A percentile compares a stretch with the other conserved stretches of the same genome.
Conservation (phyloP, 2,888 invertebrate species). For the Allophyes oxyacanthae region DNA sequence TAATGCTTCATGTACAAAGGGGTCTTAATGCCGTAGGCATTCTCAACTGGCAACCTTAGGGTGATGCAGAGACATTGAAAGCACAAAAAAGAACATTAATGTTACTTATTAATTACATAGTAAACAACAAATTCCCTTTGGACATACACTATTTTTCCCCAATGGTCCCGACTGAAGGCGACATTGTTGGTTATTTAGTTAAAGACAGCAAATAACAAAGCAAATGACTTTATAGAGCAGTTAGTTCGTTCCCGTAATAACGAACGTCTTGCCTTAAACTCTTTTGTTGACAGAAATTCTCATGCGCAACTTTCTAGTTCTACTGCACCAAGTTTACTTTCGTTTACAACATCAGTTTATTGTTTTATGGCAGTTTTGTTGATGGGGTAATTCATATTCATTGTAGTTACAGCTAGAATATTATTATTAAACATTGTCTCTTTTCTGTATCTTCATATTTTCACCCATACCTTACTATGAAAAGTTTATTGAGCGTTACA, state of each 20-base stretch:
- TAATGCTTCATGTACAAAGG: no score
- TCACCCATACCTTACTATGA: no score
- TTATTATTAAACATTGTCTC: no score
- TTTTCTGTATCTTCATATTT: no score
- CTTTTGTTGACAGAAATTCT: slow-evolving; percentile 49
- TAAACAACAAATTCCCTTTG: no score
- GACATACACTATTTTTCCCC: neutral
- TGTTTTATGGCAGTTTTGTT: slow-evolving; percentile 26
- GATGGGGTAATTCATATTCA: slow-evolving; percentile 13
- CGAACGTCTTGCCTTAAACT: slow-evolving; percentile 26
- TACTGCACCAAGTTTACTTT: slow-evolving; percentile 36
- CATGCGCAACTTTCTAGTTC: slow-evolving; percentile 49
- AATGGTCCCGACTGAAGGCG: neutral
- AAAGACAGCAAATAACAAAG: slow-evolving; percentile 3
- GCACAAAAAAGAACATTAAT: no score
- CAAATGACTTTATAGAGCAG: slow-evolving; percentile 18
- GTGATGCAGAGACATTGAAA: no score
- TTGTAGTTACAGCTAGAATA: neutral
- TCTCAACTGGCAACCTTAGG: no score
- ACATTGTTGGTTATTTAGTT: neutral
- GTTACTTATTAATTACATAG: no score
- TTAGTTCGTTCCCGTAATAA: slow-evolving; percentile 26
- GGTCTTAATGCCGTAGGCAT: no score
- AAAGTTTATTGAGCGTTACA: no score
- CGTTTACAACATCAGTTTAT: slow-evolving; percentile 33